These are phyloP conservation scores for Leptobrachium ailaonicum DNA, from an alignment of 2,113 vertebrate genomes.

Conservation along the genomic window DNA sequence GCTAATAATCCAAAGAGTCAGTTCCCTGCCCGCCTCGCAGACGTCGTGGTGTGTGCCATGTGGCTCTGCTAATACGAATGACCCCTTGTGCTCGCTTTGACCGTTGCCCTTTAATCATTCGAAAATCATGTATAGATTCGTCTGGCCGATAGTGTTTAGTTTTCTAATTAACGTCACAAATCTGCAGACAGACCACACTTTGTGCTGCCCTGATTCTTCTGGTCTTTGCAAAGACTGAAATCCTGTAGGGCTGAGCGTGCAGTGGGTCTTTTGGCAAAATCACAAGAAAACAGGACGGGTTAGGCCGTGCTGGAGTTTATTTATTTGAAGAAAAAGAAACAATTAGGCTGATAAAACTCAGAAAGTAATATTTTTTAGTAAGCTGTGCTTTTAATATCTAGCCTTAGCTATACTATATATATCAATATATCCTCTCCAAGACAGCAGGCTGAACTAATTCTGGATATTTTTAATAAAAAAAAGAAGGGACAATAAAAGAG, in stretches of 20 bases:
- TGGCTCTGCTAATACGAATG: conserved; percentile 49
- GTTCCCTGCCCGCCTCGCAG: conserved; percentile 37
- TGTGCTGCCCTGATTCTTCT: conserved; percentile 17
- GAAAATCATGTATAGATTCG: conserved; percentile 49
- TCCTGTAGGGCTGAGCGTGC: conserved; percentile 23
- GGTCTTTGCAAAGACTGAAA: conserved; percentile 6
- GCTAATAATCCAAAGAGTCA: conserved; percentile 39
- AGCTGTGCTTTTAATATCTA: no score
- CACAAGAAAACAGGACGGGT: conserved; percentile 8
- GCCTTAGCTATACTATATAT: no score
- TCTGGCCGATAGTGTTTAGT: conserved; percentile 49
- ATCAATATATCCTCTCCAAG: no score
- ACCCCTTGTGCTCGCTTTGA: conserved; percentile 45
- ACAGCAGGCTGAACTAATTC: no score
- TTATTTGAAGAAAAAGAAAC: neutral
- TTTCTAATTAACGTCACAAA: conserved; percentile 48
- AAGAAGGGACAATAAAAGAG: no score
- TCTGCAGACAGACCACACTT: conserved; percentile 49
- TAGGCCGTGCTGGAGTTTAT: neutral
- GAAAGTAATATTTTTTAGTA: no score
- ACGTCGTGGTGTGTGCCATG: conserved; percentile 41
- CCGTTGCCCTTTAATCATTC: conserved; percentile 49
- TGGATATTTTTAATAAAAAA: no score
- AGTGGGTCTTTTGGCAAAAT: conserved; percentile 4
- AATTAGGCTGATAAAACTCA: no score